A percentile compares a stretch with the other conserved stretches of the same genome.
phyloP scores from a whole-genome alignment of 2,888 invertebrate species.

The Leptinotarsa juncta region DNA sequence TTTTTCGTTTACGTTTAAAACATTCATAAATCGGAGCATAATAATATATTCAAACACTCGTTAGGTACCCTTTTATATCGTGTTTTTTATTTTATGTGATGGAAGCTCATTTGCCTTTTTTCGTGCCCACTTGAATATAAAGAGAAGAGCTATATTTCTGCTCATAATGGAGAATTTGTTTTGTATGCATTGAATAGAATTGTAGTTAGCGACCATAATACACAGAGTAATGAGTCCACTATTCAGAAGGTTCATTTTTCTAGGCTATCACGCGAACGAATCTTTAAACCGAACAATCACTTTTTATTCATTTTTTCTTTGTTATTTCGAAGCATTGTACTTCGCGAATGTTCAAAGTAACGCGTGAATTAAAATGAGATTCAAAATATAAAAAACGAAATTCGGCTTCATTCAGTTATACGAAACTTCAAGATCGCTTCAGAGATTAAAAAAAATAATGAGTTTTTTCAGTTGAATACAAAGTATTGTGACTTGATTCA shows the following conservation, averaged over 20 bases:
- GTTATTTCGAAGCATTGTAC: background rate
- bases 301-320: background rate
- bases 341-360: background rate
- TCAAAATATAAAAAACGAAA: background rate
- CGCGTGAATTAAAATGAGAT: background rate
- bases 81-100: background rate
- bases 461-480: too few relatives aligned
- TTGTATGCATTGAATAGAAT: background rate
- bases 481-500: too few relatives aligned
- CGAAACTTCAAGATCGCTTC: too few relatives aligned
- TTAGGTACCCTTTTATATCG: background rate
- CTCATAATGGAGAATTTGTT: background rate
- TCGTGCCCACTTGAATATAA: background rate
- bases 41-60: too few relatives aligned
- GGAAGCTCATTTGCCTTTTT: background rate
- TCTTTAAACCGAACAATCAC: background rate
- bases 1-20: too few relatives aligned
- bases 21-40: too few relatives aligned
- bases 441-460: too few relatives aligned
- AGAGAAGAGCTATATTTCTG: background rate
- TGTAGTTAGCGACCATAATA: background rate
- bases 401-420: too few relatives aligned
- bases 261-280: background rate
- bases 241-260: background rate
- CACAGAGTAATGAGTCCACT: slow-evolving; percentile 1